A percentile compares a stretch with the other conserved stretches of the same genome.
These are phyloP conservation scores for Leptodactylus fallax DNA, from an alignment of 2,797 vertebrate genomes.

Conservation along the genomic window DNA sequence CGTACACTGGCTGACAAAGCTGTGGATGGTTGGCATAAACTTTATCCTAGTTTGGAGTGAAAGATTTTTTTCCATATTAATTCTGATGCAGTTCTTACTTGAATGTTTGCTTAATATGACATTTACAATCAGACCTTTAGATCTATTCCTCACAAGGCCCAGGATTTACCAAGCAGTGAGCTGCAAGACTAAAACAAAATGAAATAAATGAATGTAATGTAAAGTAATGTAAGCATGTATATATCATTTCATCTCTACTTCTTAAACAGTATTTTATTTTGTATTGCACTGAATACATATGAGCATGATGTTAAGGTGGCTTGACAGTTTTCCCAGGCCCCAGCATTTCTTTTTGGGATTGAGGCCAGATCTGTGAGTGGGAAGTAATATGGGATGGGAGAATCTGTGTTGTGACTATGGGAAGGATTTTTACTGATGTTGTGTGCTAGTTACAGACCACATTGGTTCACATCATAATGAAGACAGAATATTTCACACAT, in stretches of 20 bases:
- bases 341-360: conserved; percentile 16
- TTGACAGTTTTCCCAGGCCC: conserved; percentile 42
- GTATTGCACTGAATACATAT: neutral
- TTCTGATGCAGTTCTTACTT: conserved; percentile 39
- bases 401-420: conserved; percentile 14
- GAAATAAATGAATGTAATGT: neutral
- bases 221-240: neutral
- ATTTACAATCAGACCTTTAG: conserved; percentile 41
- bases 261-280: conserved; percentile 5
- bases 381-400: neutral
- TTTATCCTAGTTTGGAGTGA: conserved; percentile 58
- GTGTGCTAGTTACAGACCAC: neutral
- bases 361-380: conserved; percentile 27
- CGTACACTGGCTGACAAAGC: conserved; percentile 50
- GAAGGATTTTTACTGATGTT: conserved; percentile 9
- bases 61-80: conserved; percentile 49
- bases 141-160: conserved; percentile 13
- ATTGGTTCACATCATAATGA: neutral
- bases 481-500: neutral
- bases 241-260: neutral
- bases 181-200: neutral
- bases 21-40: conserved; percentile 54
- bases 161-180: neutral
- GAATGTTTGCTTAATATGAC: conserved; percentile 52
- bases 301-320: neutral